Base-by-base conservation (phyloP, 2,888 invertebrate species). In the Carcina quercana region DNA sequence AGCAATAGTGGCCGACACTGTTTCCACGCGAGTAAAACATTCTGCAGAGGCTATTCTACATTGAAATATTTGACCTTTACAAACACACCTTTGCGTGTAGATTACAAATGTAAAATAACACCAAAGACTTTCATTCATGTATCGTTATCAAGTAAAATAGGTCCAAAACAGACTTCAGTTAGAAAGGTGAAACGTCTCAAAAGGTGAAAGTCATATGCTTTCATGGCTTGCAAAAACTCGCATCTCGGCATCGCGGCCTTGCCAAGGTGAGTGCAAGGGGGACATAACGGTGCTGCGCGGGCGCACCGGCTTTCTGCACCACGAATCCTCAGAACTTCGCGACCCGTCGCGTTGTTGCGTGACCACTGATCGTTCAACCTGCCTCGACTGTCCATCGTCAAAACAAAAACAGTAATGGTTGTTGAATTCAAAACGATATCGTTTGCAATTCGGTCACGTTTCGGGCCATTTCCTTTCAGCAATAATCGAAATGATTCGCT, bases 181-280 rank as follows among this genome's bases (percentile, higher is more conserved):
- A 79, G 80, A 83, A 82, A 82, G 82, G 79, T n/a, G n/a, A n/a
- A n/a, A n/a, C 64, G 53, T 56, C 59, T 69, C 60, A 66, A 76
- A 71, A 72, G 83, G 83, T 78, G 82, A 83, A 83, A 83, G 83
- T 83, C 78, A 71, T 75, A 58, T 67, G 73, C 71, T 72, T 70
- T 74, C 67, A 62, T 59, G 64, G 59, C 64, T 72, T 73, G 82
- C 80, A 82, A 83, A 83, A 83, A 80, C 76, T 74, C 62, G 65
- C 74, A 73, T 74, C 79, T 70, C 66, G 45, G 36, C n/a, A n/a
- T n/a, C 42, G 68, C 79, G 82, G 82, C 83, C 83, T 83, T 83
- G 83, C 68, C 82, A 82, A 82, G 82, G 82, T 82, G 69, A 82
- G 58, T 73, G 74, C 76, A 78, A 73, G 68, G 72, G 75, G 79